These are phyloP conservation scores for Mallotus villosus DNA, from an alignment of 2,797 vertebrate genomes.

Conservation along the genomic window DNA sequence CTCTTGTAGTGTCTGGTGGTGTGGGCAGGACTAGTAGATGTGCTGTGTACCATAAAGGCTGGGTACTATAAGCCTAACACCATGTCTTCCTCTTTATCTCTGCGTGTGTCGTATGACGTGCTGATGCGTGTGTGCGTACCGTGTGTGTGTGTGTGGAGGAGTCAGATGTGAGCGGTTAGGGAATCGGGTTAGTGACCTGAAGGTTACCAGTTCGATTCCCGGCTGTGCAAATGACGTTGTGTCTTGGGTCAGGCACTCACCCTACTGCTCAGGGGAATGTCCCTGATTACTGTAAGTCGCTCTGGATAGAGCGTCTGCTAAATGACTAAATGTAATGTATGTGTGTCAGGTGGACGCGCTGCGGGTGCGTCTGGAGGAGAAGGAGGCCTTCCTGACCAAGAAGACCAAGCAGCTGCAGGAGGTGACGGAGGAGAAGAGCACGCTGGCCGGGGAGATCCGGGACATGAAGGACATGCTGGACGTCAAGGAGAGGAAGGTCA, in stretches of 20 bases:
- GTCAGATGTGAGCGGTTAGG: too few species aligned
- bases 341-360: slow-evolving; percentile 84
- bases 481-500: slow-evolving; percentile 98
- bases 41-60: neutral
- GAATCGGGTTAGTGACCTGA: too few species aligned
- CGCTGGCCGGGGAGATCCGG: slow-evolving; percentile 93
- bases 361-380: slow-evolving; percentile 94
- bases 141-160: neutral
- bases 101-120: neutral
- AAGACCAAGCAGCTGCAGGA: slow-evolving; percentile 99
- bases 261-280: too few species aligned
- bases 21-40: neutral
- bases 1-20: too few species aligned
- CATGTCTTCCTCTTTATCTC: neutral
- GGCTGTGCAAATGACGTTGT: too few species aligned
- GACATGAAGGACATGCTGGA: slow-evolving; percentile 99
- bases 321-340: too few species aligned
- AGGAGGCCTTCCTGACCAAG: slow-evolving; percentile 97
- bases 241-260: too few species aligned
- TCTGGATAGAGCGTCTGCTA: too few species aligned
- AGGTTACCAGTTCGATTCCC: too few species aligned
- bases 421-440: slow-evolving; percentile 97
- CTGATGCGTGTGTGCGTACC: neutral
- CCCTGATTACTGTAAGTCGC: too few species aligned
- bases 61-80: neutral